phyloP scores from a whole-genome alignment of 1,140 invertebrate genomes.

The Eupristina koningsbergeri region DNA sequence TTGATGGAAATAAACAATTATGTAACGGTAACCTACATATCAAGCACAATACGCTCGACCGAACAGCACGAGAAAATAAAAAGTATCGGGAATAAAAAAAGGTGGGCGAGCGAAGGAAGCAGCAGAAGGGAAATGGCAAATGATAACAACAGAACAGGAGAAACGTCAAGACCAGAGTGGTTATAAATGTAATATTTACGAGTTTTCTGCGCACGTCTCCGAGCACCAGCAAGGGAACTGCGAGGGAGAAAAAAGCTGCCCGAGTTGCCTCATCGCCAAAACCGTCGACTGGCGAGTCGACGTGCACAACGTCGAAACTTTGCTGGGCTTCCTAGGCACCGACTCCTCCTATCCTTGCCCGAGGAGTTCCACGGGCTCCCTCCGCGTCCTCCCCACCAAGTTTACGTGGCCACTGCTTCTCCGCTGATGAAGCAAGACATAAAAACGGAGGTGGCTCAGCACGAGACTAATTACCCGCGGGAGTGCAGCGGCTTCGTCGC shows the following conservation, averaged over 20 bases:
- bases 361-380: background rate
- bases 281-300: background rate
- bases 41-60: background rate
- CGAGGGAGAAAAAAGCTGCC: background rate
- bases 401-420: background rate
- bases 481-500: background rate
- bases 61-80: background rate
- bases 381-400: background rate
- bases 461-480: background rate
- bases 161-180: background rate
- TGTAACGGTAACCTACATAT: slow-evolving; percentile 14
- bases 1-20: slow-evolving; percentile 32
- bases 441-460: background rate
- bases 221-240: background rate
- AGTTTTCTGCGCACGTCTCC: slow-evolving; percentile 23
- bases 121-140: background rate
- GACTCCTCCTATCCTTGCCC: background rate
- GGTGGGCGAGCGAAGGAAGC: background rate
- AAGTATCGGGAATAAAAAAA: too few species aligned
- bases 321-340: background rate
- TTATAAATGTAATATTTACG: slow-evolving; percentile 24
- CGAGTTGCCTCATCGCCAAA: slow-evolving; percentile 33
- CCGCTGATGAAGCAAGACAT: background rate
- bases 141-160: background rate
- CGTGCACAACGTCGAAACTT: background rate